Base-by-base conservation (phyloP, 35 echinoderm and acorn worm species). In the Lytechinus pictus region DNA sequence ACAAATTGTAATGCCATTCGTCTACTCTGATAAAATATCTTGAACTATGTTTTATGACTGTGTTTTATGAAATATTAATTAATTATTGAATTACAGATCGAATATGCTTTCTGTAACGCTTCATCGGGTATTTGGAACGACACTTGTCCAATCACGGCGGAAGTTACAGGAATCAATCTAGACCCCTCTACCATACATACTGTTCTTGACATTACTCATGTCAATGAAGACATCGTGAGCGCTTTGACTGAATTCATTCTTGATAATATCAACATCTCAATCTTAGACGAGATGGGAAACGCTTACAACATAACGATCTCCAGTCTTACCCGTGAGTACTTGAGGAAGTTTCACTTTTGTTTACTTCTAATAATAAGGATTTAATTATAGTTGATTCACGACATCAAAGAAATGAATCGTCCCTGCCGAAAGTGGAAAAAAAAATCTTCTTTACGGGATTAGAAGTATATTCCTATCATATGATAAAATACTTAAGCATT, bases 81-180 rank as follows among this genome's bases (percentile, higher is more conserved):
- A n/a, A n/a, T 21, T 72, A 21, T 8, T 14, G 6, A 8, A 8
- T 14, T 52, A 52, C 88, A 90, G 88, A 90, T 90, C 28, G 88
- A 90, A 90, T 52, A 21, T 10, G 88, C 88, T 19, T 90, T 52
- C 88, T 90, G 88, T 44, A 90, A 90, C 24, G 88, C 88, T 44
- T 14, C 88, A 90, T 52, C 28, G 16, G 29, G 6, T 16, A 90
- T 54, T 5, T 44, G 29, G 29, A 9, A 52, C 11, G 28, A 33
- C 9, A 29, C 2, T 16, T 90, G 88, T 9, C 28, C 88, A 44
- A 90, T 90, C 11, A 54, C 28, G 7, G n/a, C 52, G 4, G 88
- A 90, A 33, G 88, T 90, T 29, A 52, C 88, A 79, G n/a, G 6
- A 6, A 24, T 79, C 66, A 24, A 5, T 24, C 66, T 79, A 7